These are phyloP conservation scores for Amphiduros pacificus DNA, from an alignment of 2,888 invertebrate genomes.

Conservation along the genomic window DNA sequence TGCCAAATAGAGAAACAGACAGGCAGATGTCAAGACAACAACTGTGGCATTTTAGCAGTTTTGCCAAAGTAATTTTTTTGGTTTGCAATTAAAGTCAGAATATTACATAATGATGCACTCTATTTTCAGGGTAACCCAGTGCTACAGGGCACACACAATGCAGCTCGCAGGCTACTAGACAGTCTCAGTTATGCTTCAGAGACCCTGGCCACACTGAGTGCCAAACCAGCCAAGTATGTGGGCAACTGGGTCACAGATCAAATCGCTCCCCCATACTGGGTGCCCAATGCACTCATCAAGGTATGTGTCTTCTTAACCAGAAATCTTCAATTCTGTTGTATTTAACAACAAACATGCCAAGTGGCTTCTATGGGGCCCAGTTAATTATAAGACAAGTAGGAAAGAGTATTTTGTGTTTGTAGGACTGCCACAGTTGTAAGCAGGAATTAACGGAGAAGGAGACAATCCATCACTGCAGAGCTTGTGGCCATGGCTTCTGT, in stretches of 20 bases:
- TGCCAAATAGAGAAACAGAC: no score
- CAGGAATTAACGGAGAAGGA: constrained; percentile 36
- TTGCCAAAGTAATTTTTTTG: no score
- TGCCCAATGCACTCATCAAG: constrained; percentile 74
- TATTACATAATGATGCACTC: no score
- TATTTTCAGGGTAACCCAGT: constrained; percentile 42
- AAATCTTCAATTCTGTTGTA: no score
- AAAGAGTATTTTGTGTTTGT: no score
- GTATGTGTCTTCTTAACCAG: no score
- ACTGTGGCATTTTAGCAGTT: no score
- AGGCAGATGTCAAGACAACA: no score
- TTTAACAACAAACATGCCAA: no score
- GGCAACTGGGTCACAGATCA: constrained; percentile 77
- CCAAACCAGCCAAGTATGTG: constrained; percentile 72
- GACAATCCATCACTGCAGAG: constrained; percentile 69
- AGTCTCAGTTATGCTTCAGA: constrained; percentile 69
- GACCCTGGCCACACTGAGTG: constrained; percentile 69
- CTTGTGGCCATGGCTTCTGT: constrained; percentile 81
- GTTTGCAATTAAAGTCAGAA: no score
- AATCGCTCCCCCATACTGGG: constrained; percentile 80
- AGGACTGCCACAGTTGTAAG: constrained; percentile 72
- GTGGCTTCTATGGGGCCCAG: no score
- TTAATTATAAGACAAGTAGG: no score
- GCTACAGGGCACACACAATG: constrained; percentile 63
- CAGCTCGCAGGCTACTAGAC: constrained; percentile 70